A percentile compares a stretch with the other conserved stretches of the same genome.
These are phyloP conservation scores for Mus caroli DNA, from an alignment of 2,797 vertebrate genomes.

Conservation along the genomic window DNA sequence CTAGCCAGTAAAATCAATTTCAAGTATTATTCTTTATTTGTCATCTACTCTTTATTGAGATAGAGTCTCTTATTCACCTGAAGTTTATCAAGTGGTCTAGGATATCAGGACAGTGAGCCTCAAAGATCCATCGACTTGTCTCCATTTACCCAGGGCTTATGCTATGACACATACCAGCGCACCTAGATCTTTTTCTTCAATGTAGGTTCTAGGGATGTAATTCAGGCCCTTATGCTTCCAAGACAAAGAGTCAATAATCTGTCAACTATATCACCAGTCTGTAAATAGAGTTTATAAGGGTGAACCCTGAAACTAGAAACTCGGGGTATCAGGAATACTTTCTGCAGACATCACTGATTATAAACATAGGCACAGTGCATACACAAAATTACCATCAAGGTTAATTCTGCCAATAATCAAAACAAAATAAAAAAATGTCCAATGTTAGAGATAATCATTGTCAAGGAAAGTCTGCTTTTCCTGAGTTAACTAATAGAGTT, in stretches of 20 bases:
- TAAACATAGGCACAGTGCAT: fast-evolving
- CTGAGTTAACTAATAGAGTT: background rate
- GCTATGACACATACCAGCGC: background rate
- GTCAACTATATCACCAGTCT: background rate
- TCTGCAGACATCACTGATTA: background rate
- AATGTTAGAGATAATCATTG: background rate
- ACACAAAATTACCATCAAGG: background rate
- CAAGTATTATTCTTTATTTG: background rate
- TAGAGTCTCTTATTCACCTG: background rate
- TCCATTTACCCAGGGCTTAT: background rate
- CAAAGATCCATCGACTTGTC: too few relatives aligned
- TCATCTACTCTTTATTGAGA: background rate
- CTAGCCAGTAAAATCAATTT: background rate
- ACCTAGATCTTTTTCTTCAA: background rate
- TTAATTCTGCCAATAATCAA: background rate
- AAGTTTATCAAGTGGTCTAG: background rate
- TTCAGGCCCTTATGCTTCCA: background rate
- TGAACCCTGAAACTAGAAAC: background rate
- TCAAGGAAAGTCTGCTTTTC: background rate
- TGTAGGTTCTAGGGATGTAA: background rate
- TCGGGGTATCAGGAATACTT: background rate
- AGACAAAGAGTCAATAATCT: background rate
- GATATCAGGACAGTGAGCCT: too few relatives aligned
- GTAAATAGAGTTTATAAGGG: background rate
- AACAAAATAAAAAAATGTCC: background rate